Base-by-base conservation (phyloP, 2,113 vertebrate genomes). In the Pavo muticus region DNA sequence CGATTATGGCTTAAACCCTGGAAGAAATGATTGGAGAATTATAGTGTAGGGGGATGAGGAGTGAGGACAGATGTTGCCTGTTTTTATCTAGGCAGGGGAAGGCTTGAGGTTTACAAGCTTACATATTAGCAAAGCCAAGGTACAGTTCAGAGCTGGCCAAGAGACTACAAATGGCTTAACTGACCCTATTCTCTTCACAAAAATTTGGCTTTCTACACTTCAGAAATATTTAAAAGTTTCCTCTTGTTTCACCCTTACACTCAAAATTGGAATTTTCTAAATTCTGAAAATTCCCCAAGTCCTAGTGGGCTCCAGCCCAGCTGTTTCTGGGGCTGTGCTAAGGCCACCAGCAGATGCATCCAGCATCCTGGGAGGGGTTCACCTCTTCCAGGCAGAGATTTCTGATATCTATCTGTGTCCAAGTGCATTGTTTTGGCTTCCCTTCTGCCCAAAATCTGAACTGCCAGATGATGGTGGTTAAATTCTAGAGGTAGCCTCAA, bases 61-160 rank as follows among this genome's bases (percentile, higher is more conserved):
- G 71, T 6, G 24, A 90, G 35, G 73, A 15, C 12, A 78, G 21
- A 59, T 35, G 5, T 20, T 67, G 65, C 10, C 14, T 0, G 0
- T 10, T 80, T 42, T 52, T 39, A 24, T 39, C 44, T 23, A 16
- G n/a, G 39, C 4, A n/a, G 82, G 78, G 65, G 30, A 63, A 21
- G 12, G 35, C 14, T 76, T 20, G 64, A 30, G 54, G 2, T 61
- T 37, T 71, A 47, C 42, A 71, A 67, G 25, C 37, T 75, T 45
- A 68, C 27, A 7, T 47, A 20, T 19, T 45, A 47, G 15, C 29
- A 77, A 65, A 89, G 30, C 50, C 25, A 27, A 63, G n/a, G 27
- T 59, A 65, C 42, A 73, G 23, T 24, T 64, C 77, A 84, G 64
- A 70, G 29, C 14, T 2, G 3, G 12, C 17, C 45, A 59, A 77